These are phyloP conservation scores for Ostrea denselamellosa DNA, from an alignment of 1,140 invertebrate species.

Conservation along the genomic window DNA sequence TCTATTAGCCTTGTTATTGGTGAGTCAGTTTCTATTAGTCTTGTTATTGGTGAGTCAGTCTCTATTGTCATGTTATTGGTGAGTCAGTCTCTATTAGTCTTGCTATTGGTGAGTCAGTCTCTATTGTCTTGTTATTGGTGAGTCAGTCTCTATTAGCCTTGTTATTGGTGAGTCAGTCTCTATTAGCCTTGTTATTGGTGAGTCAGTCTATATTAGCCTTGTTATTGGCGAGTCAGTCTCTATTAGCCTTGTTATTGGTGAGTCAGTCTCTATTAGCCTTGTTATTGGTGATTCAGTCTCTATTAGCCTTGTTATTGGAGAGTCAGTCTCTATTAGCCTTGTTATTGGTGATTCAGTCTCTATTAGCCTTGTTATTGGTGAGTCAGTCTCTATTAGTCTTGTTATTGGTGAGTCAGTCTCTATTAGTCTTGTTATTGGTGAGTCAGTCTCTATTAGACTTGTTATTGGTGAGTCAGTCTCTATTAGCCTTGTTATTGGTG, in stretches of 20 bases:
- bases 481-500: slow-evolving; percentile 91
- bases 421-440: slow-evolving; percentile 91
- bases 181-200: slow-evolving; percentile 91
- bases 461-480: slow-evolving; percentile 92
- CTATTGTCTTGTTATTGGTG: slow-evolving; percentile 91
- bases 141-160: slow-evolving; percentile 92
- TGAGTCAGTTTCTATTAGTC: slow-evolving; percentile 89
- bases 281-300: slow-evolving; percentile 92
- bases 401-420: slow-evolving; percentile 92
- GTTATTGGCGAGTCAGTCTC: slow-evolving; percentile 92
- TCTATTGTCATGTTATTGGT: slow-evolving; percentile 91
- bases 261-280: slow-evolving; percentile 92
- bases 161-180: slow-evolving; percentile 92
- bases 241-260: slow-evolving; percentile 91
- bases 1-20: slow-evolving; percentile 94
- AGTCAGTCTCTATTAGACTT: slow-evolving; percentile 92
- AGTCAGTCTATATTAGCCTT: slow-evolving; percentile 92
- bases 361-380: slow-evolving; percentile 91
- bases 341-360: slow-evolving; percentile 92
- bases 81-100: slow-evolving; percentile 93
- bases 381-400: slow-evolving; percentile 92
- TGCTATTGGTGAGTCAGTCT: slow-evolving; percentile 88
- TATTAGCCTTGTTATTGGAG: slow-evolving; percentile 91
- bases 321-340: slow-evolving; percentile 92
- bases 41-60: slow-evolving; percentile 91